A percentile compares a stretch with the other conserved stretches of the same genome.
These are phyloP conservation scores for Muscicapa adusta DNA, from an alignment of 2,113 vertebrate genomes.

Conservation along the genomic window DNA sequence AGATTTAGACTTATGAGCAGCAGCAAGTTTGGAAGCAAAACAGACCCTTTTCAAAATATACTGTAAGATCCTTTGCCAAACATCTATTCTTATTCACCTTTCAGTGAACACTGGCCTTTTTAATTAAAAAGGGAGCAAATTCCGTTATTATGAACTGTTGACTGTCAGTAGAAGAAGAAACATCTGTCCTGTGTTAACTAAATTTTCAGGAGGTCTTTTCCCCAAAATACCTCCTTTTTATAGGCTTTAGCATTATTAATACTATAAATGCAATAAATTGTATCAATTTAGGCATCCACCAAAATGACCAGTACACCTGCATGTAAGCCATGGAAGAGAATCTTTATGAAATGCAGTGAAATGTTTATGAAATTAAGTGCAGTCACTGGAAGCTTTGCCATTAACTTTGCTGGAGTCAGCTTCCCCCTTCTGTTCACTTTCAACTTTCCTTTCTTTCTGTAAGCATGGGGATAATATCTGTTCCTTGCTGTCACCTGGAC, in stretches of 20 bases:
- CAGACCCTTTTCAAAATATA: constrained; percentile 11
- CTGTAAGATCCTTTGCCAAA: constrained; percentile 23
- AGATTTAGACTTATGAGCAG: neutral
- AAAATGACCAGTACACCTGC: neutral
- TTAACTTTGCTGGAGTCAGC: neutral
- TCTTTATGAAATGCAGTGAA: neutral
- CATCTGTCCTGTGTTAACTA: constrained; percentile 34
- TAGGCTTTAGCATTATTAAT: constrained; percentile 18
- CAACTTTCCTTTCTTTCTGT: neutral
- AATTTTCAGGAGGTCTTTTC: neutral
- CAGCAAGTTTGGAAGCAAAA: neutral
- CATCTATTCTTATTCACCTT: constrained; percentile 22
- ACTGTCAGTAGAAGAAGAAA: constrained; percentile 40
- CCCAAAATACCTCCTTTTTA: neutral
- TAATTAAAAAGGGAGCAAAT: constrained; percentile 51
- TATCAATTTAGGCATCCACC: neutral
- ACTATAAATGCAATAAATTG: neutral
- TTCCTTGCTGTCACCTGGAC: neutral
- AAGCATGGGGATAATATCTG: neutral
- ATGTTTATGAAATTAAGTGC: neutral
- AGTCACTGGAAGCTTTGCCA: neutral
- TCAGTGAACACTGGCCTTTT: neutral
- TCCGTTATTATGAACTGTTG: constrained; percentile 23
- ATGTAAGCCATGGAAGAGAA: neutral
- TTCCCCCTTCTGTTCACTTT: neutral